Conservation (phyloP, 2,888 invertebrate genomes). For the Leucania comma region DNA sequence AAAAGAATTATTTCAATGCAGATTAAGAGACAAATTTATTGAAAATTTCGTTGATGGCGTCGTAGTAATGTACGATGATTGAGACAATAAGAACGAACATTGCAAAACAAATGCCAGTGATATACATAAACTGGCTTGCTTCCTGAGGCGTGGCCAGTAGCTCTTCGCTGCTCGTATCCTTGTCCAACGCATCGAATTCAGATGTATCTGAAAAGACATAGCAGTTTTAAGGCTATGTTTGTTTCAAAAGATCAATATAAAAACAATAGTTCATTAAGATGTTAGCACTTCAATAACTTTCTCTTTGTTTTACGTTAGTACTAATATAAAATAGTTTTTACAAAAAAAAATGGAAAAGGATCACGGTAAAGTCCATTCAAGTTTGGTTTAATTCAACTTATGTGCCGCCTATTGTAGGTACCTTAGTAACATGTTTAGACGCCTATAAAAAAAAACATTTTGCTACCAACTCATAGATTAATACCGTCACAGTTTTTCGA, state of each 20-base stretch:
- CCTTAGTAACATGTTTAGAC: no score
- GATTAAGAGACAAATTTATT: constrained; percentile 77
- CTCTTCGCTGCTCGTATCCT: constrained; percentile 88
- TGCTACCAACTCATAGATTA: no score
- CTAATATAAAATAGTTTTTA: not conserved
- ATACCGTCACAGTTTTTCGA: no score
- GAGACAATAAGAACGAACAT: constrained; percentile 92
- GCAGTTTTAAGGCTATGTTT: not conserved
- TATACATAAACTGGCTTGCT: constrained; percentile 91
- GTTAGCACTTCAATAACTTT: not conserved
- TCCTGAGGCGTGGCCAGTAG: constrained; percentile 89
- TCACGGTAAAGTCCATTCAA: no score
- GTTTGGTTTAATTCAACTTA: no score
- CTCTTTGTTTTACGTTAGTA: not conserved
- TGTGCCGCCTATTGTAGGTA: no score
- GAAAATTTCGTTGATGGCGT: constrained; percentile 76
- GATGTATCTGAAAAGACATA: constrained; percentile 81
- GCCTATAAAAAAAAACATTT: no score
- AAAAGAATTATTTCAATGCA: constrained; percentile 26
- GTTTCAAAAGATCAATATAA: not conserved
- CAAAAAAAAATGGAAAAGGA: no score
- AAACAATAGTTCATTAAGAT: no score
- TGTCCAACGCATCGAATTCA: constrained; percentile 87
- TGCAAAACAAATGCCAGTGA: constrained; percentile 91
- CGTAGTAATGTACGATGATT: constrained; percentile 91